Conservation (phyloP, 2,888 invertebrate species). For the Parnassius glacialis region DNA sequence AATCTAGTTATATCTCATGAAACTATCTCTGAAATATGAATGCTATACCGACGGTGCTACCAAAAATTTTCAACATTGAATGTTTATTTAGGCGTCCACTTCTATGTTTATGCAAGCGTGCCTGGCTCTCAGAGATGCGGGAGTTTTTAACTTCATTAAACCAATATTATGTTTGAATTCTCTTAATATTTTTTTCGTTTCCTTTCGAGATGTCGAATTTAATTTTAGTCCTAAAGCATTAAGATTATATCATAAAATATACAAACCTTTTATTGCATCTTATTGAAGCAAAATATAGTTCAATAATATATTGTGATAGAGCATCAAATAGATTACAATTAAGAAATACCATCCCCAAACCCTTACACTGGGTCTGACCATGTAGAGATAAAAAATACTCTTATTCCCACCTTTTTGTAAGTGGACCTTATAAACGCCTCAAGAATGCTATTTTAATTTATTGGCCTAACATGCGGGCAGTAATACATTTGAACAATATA, state of each 20-base stretch:
- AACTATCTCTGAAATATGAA: not conserved
- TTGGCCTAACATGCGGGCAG: not conserved
- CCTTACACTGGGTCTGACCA: not conserved
- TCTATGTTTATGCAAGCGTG: slow-evolving; percentile 13
- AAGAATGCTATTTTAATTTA: not conserved
- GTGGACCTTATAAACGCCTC: not conserved
- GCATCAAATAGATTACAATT: too few species aligned
- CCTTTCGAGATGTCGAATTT: not conserved
- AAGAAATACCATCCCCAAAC: too few species aligned
- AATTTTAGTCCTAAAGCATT: too few species aligned
- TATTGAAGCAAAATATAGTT: too few species aligned
- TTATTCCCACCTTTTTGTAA: not conserved
- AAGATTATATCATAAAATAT: too few species aligned
- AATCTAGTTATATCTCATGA: not conserved
- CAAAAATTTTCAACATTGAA: slow-evolving; percentile 11
- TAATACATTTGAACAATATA: too few species aligned
- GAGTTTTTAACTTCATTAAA: slow-evolving; percentile 11
- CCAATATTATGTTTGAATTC: slow-evolving; percentile 25
- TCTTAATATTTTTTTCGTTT: slow-evolving; percentile 3
- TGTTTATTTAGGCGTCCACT: slow-evolving; percentile 15
- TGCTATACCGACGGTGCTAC: slow-evolving; percentile 9
- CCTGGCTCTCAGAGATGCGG: slow-evolving; percentile 12
- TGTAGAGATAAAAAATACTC: not conserved
- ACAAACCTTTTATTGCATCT: too few species aligned
- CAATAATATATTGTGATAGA: too few species aligned